Base-by-base conservation (phyloP, 2,888 invertebrate species). In the Onthophagus sagittarius region DNA sequence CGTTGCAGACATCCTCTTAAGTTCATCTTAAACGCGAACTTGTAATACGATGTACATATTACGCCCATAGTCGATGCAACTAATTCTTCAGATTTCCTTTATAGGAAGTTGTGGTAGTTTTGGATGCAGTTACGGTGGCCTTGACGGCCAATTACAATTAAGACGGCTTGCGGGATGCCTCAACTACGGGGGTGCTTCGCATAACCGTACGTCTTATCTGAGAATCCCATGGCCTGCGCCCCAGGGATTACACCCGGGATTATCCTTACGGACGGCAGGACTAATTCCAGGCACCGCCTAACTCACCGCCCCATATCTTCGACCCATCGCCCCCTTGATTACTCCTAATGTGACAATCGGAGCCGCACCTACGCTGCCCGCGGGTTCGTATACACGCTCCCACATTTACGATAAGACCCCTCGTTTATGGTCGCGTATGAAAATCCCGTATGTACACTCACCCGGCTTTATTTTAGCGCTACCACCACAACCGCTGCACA, bases 171-270 rank as follows among this genome's bases (percentile, higher is more conserved):
- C 76, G 77, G 79, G 72, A 72, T 72, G 32, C 72, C 76, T 77
- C 76, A 76, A n/a, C 67, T 31, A 67, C 67, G 31, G 67, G 31
- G 32, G 70, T 70, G 33, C 65, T 72, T 77, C 77, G 78, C 77
- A 79, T 80, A 80, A 80, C 79, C 78, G 77, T 80, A 79, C 77
- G 79, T 79, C 80, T 79, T 79, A 80, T 79, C 80, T 80, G 77
- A 81, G 15, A 80, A 31, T 32, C 74, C 81, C 78, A 77, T 79
- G 79, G 72, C 74, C 81, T 82, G 81, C 82, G 81, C 78, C 74
- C 77, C 78, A 33, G 77, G 82, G 82, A 84, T 84, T 84, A 84
- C 84, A 83, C 82, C 78, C 75, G 82, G 84, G 83, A 84, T 84
- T 84, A 84, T 82, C 84, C 82, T 82, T 83, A 83, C 83, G 82